phyloP scores from a whole-genome alignment of 1,140 invertebrate species.

The Bombus breviceps region DNA sequence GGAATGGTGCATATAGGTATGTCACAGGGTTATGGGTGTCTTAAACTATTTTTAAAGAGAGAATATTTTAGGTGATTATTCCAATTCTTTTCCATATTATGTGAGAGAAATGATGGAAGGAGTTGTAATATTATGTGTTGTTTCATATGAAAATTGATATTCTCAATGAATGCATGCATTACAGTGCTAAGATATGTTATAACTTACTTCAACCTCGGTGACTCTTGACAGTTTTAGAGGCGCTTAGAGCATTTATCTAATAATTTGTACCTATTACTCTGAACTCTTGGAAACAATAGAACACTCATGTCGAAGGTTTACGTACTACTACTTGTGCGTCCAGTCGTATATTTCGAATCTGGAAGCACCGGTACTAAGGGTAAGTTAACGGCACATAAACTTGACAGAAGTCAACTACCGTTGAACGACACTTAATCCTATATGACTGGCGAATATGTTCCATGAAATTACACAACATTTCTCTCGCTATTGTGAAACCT shows the following conservation, averaged over 20 bases:
- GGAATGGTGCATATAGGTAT: too few relatives aligned
- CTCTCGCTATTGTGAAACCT: not conserved
- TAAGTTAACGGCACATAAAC: not conserved
- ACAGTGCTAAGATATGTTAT: not conserved
- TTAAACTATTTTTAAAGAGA: too few relatives aligned
- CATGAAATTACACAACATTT: not conserved
- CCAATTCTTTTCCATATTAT: too few relatives aligned
- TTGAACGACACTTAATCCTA: not conserved
- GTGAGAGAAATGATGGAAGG: too few relatives aligned
- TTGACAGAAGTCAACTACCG: too few relatives aligned
- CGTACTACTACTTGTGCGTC: not conserved
- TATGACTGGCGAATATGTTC: not conserved
- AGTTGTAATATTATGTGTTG: too few relatives aligned
- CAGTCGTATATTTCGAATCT: not conserved
- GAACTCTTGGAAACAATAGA: not conserved
- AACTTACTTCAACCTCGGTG: not conserved
- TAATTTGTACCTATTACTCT: not conserved
- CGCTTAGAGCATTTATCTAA: too few relatives aligned
- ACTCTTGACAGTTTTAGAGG: not conserved
- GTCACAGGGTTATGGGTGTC: too few relatives aligned
- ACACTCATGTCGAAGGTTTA: not conserved
- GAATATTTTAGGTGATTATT: too few relatives aligned
- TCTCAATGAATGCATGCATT: too few relatives aligned
- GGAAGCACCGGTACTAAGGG: not conserved
- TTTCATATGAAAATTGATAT: too few relatives aligned